Conservation (phyloP, 2,113 vertebrate species). For the Aix galericulata region DNA sequence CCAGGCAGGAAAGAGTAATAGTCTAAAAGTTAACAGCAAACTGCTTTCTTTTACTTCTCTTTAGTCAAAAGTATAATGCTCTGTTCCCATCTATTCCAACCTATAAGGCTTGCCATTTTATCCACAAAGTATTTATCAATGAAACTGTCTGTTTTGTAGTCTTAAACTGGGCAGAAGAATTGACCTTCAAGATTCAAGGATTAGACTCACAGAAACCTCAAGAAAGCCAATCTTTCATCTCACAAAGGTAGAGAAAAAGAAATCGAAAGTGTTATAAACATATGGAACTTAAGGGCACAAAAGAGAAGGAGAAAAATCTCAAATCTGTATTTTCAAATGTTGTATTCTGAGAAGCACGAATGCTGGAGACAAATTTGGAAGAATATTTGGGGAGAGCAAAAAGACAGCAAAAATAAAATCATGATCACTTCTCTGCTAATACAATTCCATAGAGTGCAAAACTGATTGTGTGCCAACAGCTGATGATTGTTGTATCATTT, state of each 20-base stretch:
- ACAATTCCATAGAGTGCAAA: not conserved
- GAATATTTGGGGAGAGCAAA: not conserved
- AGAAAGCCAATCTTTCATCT: not conserved
- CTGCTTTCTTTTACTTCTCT: too few species aligned
- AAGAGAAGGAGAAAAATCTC: not conserved
- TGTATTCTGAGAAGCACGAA: not conserved
- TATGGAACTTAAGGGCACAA: not conserved
- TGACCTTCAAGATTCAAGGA: not conserved
- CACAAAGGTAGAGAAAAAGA: not conserved
- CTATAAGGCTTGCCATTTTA: not conserved
- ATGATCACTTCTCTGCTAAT: not conserved
- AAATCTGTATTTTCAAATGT: not conserved
- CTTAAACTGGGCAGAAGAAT: not conserved
- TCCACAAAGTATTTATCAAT: not conserved
- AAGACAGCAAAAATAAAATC: not conserved
- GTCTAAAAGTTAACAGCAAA: not conserved
- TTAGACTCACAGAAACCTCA: not conserved
- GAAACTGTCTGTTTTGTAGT: not conserved
- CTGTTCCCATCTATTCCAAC: not conserved
- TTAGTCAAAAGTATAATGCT: not conserved
- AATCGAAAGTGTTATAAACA: not conserved
- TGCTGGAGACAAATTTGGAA: not conserved
- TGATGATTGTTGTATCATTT: not conserved
- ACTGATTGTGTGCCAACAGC: not conserved
- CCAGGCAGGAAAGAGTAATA: not conserved